A percentile compares a stretch with the other conserved stretches of the same genome.
Conservation (phyloP, 1,140 invertebrate species). For the Drosophila ananassae region DNA sequence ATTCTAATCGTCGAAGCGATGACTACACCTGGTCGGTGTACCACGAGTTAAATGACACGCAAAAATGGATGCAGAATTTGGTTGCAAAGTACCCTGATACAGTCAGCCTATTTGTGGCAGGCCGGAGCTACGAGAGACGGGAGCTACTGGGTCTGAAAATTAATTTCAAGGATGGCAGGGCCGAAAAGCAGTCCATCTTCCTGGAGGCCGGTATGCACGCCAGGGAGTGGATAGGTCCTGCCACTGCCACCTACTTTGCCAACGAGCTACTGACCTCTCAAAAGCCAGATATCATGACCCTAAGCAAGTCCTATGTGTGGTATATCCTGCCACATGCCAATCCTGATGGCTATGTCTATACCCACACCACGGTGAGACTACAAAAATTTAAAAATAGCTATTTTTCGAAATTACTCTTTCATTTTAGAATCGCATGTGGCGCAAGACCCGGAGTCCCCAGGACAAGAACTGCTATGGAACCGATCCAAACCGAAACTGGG, state of each 20-base stretch:
- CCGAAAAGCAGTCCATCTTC: slow-evolving; percentile 83
- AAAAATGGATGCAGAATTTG: slow-evolving; percentile 84
- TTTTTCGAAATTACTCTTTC: not conserved
- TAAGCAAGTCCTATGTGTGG: slow-evolving; percentile 88
- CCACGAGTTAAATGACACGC: slow-evolving; percentile 85
- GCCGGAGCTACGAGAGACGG: slow-evolving; percentile 86
- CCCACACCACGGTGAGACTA: slow-evolving; percentile 84
- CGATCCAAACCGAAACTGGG: slow-evolving; percentile 91
- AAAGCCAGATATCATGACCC: slow-evolving; percentile 79
- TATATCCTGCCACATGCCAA: slow-evolving; percentile 89
- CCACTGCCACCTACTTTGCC: slow-evolving; percentile 88
- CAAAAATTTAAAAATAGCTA: too few relatives aligned
- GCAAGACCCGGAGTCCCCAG: slow-evolving; percentile 88
- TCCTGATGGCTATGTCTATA: slow-evolving; percentile 92
- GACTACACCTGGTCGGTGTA: slow-evolving; percentile 83
- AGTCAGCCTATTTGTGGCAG: slow-evolving; percentile 85
- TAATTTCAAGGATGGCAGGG: slow-evolving; percentile 46
- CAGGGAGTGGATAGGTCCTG: slow-evolving; percentile 91
- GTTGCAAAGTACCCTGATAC: slow-evolving; percentile 82
- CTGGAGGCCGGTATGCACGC: slow-evolving; percentile 88
- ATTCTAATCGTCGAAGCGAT: slow-evolving; percentile 41
- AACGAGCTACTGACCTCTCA: slow-evolving; percentile 86
- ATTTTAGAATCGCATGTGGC: slow-evolving; percentile 87
- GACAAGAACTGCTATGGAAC: slow-evolving; percentile 86
- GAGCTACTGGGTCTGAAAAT: slow-evolving; percentile 87